Conservation (phyloP, 2,113 vertebrate species). For the Trichechus manatus region DNA sequence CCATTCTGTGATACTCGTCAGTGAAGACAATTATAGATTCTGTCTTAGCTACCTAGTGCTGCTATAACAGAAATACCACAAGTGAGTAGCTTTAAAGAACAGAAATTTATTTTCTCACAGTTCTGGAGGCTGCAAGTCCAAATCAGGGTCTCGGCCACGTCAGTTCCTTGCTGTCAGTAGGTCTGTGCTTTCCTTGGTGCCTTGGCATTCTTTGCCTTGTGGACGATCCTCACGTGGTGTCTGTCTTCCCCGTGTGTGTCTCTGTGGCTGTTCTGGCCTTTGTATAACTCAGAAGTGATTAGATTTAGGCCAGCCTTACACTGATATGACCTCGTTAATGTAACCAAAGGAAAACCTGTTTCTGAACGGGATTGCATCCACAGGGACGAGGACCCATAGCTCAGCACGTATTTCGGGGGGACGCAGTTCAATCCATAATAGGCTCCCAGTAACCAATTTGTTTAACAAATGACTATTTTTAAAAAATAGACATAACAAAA, state of each 20-base stretch:
- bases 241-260: background rate
- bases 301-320: background rate
- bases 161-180: background rate
- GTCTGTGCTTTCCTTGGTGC: background rate
- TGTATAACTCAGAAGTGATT: background rate
- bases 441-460: background rate
- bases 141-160: background rate
- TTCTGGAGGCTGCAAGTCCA: background rate
- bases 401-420: background rate
- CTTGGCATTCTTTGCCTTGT: background rate
- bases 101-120: background rate
- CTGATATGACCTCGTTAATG: background rate
- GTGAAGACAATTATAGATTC: background rate
- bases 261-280: background rate
- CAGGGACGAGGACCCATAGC: background rate
- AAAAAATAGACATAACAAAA: background rate
- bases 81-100: background rate
- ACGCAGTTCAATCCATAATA: background rate
- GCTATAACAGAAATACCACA: background rate
- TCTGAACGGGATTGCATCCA: background rate
- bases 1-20: background rate
- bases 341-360: background rate
- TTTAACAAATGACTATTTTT: slow-evolving; percentile 29
- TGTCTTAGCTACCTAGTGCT: background rate
- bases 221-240: background rate